Evolutionary conservation across 2,113 vertebrate genomes (phyloP), one percentile per base, ranked within the genome.

Genomic region (Peromyscus polionotus): DNA sequence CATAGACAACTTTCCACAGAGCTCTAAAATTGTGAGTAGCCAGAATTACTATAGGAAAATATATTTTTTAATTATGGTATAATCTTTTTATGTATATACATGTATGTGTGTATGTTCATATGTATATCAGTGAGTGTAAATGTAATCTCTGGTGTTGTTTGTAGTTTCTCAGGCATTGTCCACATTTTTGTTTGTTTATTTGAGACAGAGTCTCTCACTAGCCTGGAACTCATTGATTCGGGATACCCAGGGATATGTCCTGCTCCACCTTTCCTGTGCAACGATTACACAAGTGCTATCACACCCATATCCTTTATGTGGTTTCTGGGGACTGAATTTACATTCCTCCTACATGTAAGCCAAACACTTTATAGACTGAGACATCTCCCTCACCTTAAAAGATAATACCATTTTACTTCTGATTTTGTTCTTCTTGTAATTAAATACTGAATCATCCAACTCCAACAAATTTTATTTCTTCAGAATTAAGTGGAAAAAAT

Each of bases 371-470:
- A 85, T 16, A 7, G 1, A 45, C n/a, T 65, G 39, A 85, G 61
- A 9, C 16, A 11, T 85, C 39, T 67, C 9, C 16, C 61, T 65
- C 19, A 10, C 16, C 61, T 45, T 86, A 86, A 72, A 72, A 72
- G 65, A 48, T 51, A 31, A n/a, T 70, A 54, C n/a, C 11, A 51
- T 57, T 88, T 85, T 95, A 28, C 42, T 76, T 48, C 6, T 20
- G 31, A 94, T 80, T 59, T 95, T 65, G 28, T 75, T 65, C 51
- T 90, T 67, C 26, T 73, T 83, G 70, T 61, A 76, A 93, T 67
- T 86, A 70, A 83, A n/a, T 16, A 86, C 6, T 72, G n/a, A 86
- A 93, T 59, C 80, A 95, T 89, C 63, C 11, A 92, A 92, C 5
- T 90, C 17, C 13, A 80, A 45, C 48, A 72, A 86, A 90, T 26